Base-by-base conservation (phyloP, 2,888 invertebrate genomes). In the Fragum fragum region DNA sequence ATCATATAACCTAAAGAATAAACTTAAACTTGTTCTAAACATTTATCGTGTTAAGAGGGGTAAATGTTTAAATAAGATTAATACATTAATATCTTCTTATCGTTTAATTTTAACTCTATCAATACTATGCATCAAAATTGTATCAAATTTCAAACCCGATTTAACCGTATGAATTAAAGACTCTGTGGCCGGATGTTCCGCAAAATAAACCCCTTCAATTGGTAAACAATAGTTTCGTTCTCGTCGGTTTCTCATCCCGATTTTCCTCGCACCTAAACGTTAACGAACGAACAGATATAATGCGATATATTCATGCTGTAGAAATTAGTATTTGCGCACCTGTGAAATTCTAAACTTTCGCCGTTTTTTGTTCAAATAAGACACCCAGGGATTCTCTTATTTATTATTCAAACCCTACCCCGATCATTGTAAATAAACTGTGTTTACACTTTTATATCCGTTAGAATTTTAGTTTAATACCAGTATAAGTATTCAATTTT, bases 321-420 rank as follows among this genome's bases (percentile, higher is more conserved):
- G 76, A 79, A 82, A 82, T 76, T 82, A 82, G 82, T 82, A 78
- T 82, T 82, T 82, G 82, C 82, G 78, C 82, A 82, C 82, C 82
- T 82, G 82, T 76, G 82, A 82, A 79, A 78, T 55, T 42, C 52
- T 32, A 82, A 63, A 79, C 78, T 82, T 82, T 82, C 78, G 57
- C 71, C 71, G 78, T 82, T 61, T 47, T 36, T 78, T 82, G 73
- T 79, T 72, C 76, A 82, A 82, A 82, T 75, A 82, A 61, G 73
- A 66, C 82, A 32, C 82, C 47, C 61, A 71, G 42, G 77, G 81
- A 72, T 74, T 63, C 68, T 7, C 29, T 23, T 42, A 39, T 66
- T 32, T 61, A 32, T 61, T 32, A n/a, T 61, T 32, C 61, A 32
- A n/a, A 57, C 57, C 28, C 26, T 26, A 57, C 26, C 57, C 57